Evolutionary conservation across 2,888 invertebrate genomes (phyloP).

Genomic region (Synanthedon vespiformis): DNA sequence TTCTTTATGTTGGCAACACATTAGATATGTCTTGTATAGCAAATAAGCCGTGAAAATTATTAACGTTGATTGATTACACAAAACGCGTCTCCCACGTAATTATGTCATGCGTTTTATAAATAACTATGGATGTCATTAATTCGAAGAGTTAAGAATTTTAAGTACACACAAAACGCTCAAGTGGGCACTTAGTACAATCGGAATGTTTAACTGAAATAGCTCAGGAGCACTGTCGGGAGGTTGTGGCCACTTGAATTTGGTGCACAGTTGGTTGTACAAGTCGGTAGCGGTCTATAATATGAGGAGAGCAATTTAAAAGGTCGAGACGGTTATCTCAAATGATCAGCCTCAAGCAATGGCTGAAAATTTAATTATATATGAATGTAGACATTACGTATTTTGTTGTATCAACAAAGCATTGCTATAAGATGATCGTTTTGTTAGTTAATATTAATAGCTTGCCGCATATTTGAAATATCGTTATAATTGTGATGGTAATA

Average conservation of each 20-base stretch:
- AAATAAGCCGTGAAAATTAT: slow-evolving; percentile 3
- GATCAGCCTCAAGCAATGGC: slow-evolving; percentile 4
- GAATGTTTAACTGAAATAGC: slow-evolving; percentile 41
- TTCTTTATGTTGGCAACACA: neutral
- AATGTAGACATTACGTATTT: neutral
- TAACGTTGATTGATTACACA: slow-evolving; percentile 5
- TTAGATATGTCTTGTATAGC: slow-evolving; percentile 1
- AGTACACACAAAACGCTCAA: slow-evolving; percentile 31
- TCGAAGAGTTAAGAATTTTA: slow-evolving; percentile 20
- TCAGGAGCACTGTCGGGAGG: slow-evolving; percentile 9
- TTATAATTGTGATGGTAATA: no score
- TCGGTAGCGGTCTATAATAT: slow-evolving; percentile 11
- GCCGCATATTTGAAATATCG: no score
- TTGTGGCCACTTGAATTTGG: slow-evolving; percentile 27
- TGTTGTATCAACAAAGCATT: no score
- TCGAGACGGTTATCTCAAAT: slow-evolving; percentile 15
- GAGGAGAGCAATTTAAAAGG: slow-evolving; percentile 20
- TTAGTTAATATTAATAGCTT: no score
- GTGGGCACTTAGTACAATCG: slow-evolving; percentile 29
- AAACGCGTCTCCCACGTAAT: slow-evolving; percentile 8
- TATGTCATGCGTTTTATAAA: slow-evolving; percentile 41
- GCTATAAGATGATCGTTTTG: no score
- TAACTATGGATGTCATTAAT: slow-evolving; percentile 23
- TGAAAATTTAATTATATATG: slow-evolving; percentile 1
- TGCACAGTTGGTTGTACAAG: slow-evolving; percentile 16